Evolutionary conservation across 2,113 vertebrate genomes (phyloP), one percentile per base, ranked within the genome.

Genomic region (Callopanchax toddi): DNA sequence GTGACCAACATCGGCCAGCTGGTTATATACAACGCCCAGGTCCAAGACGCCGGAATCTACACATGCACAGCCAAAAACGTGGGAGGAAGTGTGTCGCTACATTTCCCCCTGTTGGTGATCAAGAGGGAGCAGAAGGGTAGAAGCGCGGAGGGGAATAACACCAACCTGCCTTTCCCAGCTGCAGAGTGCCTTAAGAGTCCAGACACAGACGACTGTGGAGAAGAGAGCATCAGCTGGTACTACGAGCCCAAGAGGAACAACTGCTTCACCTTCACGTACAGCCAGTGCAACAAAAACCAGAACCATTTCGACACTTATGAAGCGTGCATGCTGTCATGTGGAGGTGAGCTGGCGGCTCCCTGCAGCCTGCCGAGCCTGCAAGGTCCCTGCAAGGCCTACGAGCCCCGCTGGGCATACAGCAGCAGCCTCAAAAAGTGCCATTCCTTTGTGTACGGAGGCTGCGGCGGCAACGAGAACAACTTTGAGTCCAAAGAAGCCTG

Each of bases 1-100:
- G 96, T 99, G 79, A 99, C 97, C 63, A 99, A 99, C 91, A 97
- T 98, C 0, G 97, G 93, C 61, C 97, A 99, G 61, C 90, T 99
- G 76, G 96, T 99, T 77, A 98, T 99, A 74, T 99, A 99, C 74
- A 99, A 97, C 0, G 93, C 94, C 0, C 96, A 98, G 76, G 87
- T 92, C 2, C 95, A 95, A 71, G 97, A 99, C 0, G 91, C 94
- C 0, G 97, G 96, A 11, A 93, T 97, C 80, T 99, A 99, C 11
- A 98, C 96, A 1, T 99, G 97, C 90, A 96, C 92, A 0, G 97
- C 97, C 58, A 93, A 66, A 37, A 99, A 98, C 5, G 74, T 87
- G 0, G 95, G 94, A 0, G 97, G 97, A 2, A 87, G 94, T 2
- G 89, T 96, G n/a, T 91, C 90, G 1, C 90, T 91, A 0, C 94